Percentiles rank a stretch among this genome's conserved stretches.
Conservation (phyloP, 2,888 invertebrate species). For the Pegoplata infirma region DNA sequence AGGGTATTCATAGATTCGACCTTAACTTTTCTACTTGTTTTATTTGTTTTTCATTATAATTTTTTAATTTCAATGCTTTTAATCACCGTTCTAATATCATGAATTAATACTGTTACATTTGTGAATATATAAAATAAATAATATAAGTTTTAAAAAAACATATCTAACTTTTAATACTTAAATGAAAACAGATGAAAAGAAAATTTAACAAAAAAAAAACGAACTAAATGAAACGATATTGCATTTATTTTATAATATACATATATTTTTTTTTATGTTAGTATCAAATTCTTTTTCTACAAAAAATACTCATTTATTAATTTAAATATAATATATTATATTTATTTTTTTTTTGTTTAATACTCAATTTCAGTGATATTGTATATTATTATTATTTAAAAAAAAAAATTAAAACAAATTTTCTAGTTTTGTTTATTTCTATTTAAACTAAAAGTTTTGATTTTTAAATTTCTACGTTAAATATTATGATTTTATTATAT, state of each 20-base stretch:
- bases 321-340: background rate
- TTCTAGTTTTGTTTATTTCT: background rate
- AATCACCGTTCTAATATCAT: background rate
- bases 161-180: constrained; percentile 29
- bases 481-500: background rate
- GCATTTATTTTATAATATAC: constrained; percentile 40
- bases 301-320: no score
- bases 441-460: background rate
- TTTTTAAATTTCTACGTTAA: background rate
- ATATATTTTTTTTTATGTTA: background rate
- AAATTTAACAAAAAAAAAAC: constrained; percentile 8
- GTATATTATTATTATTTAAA: constrained; percentile 10
- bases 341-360: background rate
- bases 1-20: no score
- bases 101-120: background rate
- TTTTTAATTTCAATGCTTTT: no score
- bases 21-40: no score
- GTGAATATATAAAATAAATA: background rate
- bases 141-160: constrained; percentile 17
- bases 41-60: no score
- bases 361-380: constrained; percentile 36
- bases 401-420: background rate
- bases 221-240: constrained; percentile 35
- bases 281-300: background rate
- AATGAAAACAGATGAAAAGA: constrained; percentile 13